These are phyloP conservation scores for Forbesichthys papilliferus DNA, from an alignment of 2,113 vertebrate genomes.

Conservation along the genomic window DNA sequence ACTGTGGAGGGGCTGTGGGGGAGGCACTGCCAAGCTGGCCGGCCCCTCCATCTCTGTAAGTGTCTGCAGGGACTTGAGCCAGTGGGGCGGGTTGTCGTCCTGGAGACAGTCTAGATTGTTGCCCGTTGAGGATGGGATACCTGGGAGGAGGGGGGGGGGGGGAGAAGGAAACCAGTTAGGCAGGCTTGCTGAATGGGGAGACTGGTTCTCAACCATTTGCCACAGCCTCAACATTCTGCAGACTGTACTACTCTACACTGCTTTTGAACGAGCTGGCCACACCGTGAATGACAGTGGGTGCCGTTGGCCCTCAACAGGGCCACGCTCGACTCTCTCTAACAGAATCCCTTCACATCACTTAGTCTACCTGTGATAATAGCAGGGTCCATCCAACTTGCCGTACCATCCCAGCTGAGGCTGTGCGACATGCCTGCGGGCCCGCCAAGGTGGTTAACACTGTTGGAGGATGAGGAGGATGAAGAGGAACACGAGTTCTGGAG, in stretches of 20 bases:
- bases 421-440: conserved; percentile 87
- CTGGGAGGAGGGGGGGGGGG: conserved; percentile 60
- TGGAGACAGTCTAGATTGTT: conserved; percentile 98
- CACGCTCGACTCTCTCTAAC: not conserved
- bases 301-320: too few relatives aligned
- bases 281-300: too few relatives aligned
- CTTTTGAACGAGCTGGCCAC: too few relatives aligned
- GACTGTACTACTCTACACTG: too few relatives aligned
- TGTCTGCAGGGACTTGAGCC: conserved; percentile 98
- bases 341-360: not conserved
- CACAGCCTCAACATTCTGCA: too few relatives aligned
- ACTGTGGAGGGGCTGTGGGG: conserved; percentile 86
- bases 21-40: conserved; percentile 75
- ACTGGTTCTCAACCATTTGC: too few relatives aligned
- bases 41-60: conserved; percentile 98
- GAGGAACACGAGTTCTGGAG: conserved; percentile 90
- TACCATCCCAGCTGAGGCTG: conserved; percentile 96
- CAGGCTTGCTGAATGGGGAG: not conserved
- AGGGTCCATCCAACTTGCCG: conserved; percentile 99
- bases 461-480: conserved; percentile 88
- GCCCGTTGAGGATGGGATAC: conserved; percentile 91
- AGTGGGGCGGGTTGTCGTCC: conserved; percentile 99
- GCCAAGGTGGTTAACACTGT: conserved; percentile 97
- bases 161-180: not conserved
- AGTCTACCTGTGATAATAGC: conserved; percentile 98